These are phyloP conservation scores for Gobiocypris rarus DNA, from an alignment of 2,113 vertebrate genomes.

Conservation along the genomic window DNA sequence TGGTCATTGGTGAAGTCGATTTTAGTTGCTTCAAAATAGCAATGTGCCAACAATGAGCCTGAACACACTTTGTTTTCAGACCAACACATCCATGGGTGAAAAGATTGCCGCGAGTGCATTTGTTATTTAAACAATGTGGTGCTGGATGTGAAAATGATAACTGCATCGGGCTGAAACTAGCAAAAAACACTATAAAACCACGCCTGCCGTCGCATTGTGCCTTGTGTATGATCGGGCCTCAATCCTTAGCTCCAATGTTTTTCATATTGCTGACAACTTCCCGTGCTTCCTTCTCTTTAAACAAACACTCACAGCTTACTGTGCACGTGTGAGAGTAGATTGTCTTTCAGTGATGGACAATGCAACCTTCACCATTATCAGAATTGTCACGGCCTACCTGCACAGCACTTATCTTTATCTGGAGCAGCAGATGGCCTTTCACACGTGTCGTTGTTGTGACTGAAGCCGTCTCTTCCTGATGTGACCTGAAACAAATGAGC, in stretches of 20 bases:
- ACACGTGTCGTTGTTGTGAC: slow-evolving; percentile 47
- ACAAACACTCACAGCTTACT: background rate
- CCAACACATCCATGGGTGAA: no score
- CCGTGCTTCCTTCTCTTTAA: background rate
- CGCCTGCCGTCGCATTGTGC: no score
- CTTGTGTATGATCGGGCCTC: no score
- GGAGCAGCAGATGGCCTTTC: slow-evolving; percentile 57
- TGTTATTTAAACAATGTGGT: no score
- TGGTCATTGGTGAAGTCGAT: no score
- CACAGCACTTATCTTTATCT: slow-evolving; percentile 58
- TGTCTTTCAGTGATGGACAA: slow-evolving; percentile 49
- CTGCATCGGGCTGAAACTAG: no score
- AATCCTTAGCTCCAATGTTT: background rate
- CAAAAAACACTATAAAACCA: no score
- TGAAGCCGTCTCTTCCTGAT: slow-evolving; percentile 57
- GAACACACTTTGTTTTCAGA: no score
- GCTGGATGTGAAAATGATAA: no score
- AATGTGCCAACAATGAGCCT: no score
- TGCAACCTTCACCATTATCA: slow-evolving; percentile 52
- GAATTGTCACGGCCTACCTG: slow-evolving; percentile 54
- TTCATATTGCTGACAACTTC: background rate
- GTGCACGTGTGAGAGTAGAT: slow-evolving; percentile 29
- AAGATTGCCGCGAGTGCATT: no score
- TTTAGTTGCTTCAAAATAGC: no score
- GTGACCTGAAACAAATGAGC: slow-evolving; percentile 56